phyloP scores from a whole-genome alignment of 2,797 vertebrate species.

The Pteronotus mesoamericanus region DNA sequence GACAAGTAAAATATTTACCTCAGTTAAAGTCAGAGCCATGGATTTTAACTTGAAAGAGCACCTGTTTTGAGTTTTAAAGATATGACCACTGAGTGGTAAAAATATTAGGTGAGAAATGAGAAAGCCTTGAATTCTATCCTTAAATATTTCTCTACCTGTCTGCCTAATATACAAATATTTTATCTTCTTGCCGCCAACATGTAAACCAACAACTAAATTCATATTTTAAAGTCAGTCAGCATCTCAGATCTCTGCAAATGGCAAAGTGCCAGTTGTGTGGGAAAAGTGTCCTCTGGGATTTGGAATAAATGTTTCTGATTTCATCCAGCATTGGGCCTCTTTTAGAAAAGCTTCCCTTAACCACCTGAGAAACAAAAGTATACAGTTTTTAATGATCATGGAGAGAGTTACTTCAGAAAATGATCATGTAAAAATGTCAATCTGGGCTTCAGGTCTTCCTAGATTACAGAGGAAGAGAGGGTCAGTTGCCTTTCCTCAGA shows the following conservation, averaged over 20 bases:
- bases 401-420: neutral
- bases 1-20: conserved; percentile 66
- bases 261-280: neutral
- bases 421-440: neutral
- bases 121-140: neutral
- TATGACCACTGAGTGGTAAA: neutral
- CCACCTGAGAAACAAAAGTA: neutral
- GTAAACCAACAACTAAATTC: neutral
- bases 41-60: conserved; percentile 44
- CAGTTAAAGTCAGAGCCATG: neutral
- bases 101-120: neutral
- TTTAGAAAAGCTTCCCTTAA: neutral
- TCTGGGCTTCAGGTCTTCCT: neutral
- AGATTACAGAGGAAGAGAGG: neutral
- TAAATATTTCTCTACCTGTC: neutral
- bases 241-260: neutral
- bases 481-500: neutral
- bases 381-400: neutral
- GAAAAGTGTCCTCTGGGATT: neutral
- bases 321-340: neutral
- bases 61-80: conserved; percentile 19
- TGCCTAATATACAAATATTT: conserved; percentile 21
- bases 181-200: neutral
- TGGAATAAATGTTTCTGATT: neutral
- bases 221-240: conserved; percentile 18